Evolutionary conservation across 2,888 invertebrate species (phyloP), one percentile per base, ranked within the genome.

Genomic region (Agriopis aurantiaria): DNA sequence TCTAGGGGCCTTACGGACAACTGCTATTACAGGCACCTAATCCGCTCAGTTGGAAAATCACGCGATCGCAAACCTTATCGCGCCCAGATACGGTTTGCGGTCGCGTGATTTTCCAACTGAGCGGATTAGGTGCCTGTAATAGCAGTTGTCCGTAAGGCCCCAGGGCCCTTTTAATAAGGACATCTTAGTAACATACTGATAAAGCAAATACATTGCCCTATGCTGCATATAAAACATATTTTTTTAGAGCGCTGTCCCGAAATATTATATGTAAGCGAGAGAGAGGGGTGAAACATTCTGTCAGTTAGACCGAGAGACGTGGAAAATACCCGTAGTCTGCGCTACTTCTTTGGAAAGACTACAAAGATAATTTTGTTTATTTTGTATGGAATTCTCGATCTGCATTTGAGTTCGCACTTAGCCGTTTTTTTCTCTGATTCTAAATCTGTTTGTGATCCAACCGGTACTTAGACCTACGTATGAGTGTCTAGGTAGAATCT

Each of bases 401-500:
- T 68, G 17, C 14, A 62, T 17, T 17, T 62, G 41, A 53, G 55
- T 66, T 75, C 74, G 52, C 67, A 65, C 75, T 77, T 77, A 57
- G 45, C 73, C 45, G 41, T 43, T 72, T 75, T 76, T 75, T 76
- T 75, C 55, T 59, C 62, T 51, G 64, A 46, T 73, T 71, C 71
- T 73, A 74, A 73, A 68, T 71, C 69, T 49, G 60, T 55, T 33
- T 33, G 48, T 66, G 66, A 67, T 67, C 60, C 60, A 61, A 71
- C 68, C 68, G 71, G 67, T 58, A 48, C 46, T 23, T 71, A 67
- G 60, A 61, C 57, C 63, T 56, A 48, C 46, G 45, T 58, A 23
- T 9, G 33, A 58, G 67, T 57, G 6, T 41, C 8, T 46, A 0
- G 3, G 46, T 58, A 33, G 11, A 58, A 8, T 46, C 12, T 3